phyloP scores from a whole-genome alignment of 2,113 vertebrate species.

The Nyctereutes procyonoides region DNA sequence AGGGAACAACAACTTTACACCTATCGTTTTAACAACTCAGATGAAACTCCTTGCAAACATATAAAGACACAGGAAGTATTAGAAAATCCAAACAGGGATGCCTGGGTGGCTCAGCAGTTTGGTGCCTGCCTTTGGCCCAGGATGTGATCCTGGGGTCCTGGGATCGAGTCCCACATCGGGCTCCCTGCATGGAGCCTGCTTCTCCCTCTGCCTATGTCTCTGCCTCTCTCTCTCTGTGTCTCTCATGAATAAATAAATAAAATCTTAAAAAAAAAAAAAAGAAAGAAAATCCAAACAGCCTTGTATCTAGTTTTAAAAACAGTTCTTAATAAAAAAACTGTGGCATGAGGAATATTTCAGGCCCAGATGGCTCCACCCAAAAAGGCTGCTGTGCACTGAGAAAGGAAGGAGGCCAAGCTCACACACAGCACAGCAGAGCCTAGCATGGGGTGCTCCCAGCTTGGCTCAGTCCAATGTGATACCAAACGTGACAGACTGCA shows the following conservation, averaged over 20 bases:
- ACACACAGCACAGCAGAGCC: not conserved
- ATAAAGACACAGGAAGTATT: not conserved
- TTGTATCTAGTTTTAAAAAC: not conserved
- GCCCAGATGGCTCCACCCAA: not conserved
- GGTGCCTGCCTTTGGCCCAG: no score
- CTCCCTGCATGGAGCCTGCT: no score
- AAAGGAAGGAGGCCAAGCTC: not conserved
- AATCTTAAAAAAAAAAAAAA: no score
- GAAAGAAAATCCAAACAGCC: not conserved
- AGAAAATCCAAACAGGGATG: not conserved
- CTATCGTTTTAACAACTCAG: not conserved
- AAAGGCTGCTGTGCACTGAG: not conserved
- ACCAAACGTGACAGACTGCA: not conserved
- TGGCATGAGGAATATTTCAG: not conserved
- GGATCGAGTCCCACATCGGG: no score
- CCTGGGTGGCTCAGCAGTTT: no score
- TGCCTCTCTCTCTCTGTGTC: no score
- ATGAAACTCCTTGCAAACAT: not conserved
- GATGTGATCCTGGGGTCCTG: no score
- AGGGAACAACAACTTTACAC: no score
- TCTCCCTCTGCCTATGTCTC: no score
- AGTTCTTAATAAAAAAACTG: not conserved
- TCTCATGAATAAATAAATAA: no score
- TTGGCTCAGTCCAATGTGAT: not conserved
- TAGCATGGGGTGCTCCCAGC: not conserved